Percentiles rank a stretch among this genome's conserved stretches.
These are phyloP conservation scores for Drosophila birchii DNA, from an alignment of 2,888 invertebrate species.

Conservation along the genomic window DNA sequence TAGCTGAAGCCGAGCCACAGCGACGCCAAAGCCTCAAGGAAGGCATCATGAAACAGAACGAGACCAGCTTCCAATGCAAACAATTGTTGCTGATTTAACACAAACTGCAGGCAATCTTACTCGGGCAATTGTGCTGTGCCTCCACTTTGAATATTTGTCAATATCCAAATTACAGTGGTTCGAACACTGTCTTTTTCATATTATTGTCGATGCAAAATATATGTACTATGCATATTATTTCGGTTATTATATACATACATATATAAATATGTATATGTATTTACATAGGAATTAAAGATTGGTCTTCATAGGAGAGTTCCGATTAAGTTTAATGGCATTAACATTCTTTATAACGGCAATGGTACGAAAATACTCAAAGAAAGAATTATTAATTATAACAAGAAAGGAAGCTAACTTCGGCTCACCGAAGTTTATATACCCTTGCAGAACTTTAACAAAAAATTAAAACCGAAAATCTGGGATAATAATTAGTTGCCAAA, in stretches of 20 bases:
- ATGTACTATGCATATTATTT: not conserved
- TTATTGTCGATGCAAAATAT: not conserved
- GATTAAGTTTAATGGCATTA: too few relatives aligned
- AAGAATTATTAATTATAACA: not conserved
- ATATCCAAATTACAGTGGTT: slow-evolving; percentile 48
- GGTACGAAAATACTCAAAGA: not conserved
- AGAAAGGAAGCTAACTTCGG: too few relatives aligned
- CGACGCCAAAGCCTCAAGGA: slow-evolving; percentile 41
- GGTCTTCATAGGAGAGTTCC: not conserved
- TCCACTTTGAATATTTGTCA: slow-evolving; percentile 69
- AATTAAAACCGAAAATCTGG: too few relatives aligned
- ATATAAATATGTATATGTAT: not conserved
- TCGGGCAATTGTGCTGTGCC: slow-evolving; percentile 22
- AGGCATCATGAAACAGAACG: slow-evolving; percentile 40
- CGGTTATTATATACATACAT: too few relatives aligned
- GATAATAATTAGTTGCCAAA: too few relatives aligned
- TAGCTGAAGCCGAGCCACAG: slow-evolving; percentile 30
- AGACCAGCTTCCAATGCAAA: slow-evolving; percentile 60
- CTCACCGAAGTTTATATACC: too few relatives aligned
- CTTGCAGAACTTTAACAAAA: too few relatives aligned
- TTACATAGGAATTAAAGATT: not conserved
- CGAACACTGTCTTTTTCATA: not conserved
- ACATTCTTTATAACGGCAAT: not conserved
- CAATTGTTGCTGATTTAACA: slow-evolving; percentile 78
- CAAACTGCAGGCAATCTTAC: slow-evolving; percentile 72